phyloP scores from a whole-genome alignment of 2,113 vertebrate genomes.

The Pseudolaguvia tuberculata region DNA sequence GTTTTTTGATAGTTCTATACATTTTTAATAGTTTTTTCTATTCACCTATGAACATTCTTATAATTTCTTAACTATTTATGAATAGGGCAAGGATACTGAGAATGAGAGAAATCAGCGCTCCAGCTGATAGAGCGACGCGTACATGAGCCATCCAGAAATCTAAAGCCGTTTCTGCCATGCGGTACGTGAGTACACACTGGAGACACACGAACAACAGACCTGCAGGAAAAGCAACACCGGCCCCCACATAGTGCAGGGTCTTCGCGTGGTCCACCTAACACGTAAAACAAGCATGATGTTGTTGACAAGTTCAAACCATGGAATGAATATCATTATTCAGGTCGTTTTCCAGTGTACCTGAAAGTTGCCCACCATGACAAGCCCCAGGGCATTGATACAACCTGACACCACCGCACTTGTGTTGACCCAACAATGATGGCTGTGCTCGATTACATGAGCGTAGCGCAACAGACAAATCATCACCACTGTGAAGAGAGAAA shows the following conservation, averaged over 20 bases:
- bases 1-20: no score
- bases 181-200: constrained; percentile 84
- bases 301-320: neutral
- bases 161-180: constrained; percentile 72
- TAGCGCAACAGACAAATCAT: constrained; percentile 86
- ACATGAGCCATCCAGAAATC: constrained; percentile 85
- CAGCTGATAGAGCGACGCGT: constrained; percentile 73
- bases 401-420: constrained; percentile 80
- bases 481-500: constrained; percentile 68
- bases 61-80: no score
- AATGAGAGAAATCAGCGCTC: constrained; percentile 79
- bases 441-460: constrained; percentile 84
- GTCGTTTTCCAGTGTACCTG: constrained; percentile 66
- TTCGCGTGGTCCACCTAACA: constrained; percentile 84
- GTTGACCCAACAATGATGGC: constrained; percentile 82
- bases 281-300: neutral
- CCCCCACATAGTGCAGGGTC: constrained; percentile 83
- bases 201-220: constrained; percentile 87
- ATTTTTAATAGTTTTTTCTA: no score
- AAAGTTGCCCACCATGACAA: constrained; percentile 88
- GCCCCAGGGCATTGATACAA: constrained; percentile 80
- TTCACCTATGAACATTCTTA: no score
- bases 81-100: constrained; percentile 80
- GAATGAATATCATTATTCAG: no score
- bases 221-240: constrained; percentile 81